Percentiles rank a stretch among this genome's conserved stretches.
Evolutionary conservation across 2,113 vertebrate species (phyloP).

Genomic region (Nyctibius bracteatus): DNA sequence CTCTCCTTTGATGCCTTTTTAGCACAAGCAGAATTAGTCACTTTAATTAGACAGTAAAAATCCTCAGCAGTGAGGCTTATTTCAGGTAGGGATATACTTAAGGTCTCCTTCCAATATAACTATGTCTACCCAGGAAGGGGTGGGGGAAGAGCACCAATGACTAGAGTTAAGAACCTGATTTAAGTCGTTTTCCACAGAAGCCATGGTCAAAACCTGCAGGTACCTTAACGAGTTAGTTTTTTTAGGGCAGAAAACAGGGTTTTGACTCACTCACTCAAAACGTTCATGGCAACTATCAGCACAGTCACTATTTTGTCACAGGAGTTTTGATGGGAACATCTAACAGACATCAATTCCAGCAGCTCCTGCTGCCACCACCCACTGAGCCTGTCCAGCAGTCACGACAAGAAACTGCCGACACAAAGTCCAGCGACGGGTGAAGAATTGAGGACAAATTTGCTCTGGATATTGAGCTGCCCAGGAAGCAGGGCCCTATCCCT

Average conservation of each 20-base stretch:
- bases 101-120: not conserved
- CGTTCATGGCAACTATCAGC: not conserved
- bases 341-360: not conserved
- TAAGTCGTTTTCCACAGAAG: not conserved
- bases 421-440: not conserved
- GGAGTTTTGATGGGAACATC: not conserved
- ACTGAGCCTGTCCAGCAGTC: not conserved
- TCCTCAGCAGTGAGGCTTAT: not conserved
- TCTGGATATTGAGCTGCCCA: not conserved
- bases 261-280: slow-evolving; percentile 21
- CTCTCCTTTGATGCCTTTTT: not conserved
- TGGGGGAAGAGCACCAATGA: not conserved
- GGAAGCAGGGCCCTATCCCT: not conserved
- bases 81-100: not conserved
- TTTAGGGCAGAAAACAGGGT: not conserved
- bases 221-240: not conserved
- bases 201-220: not conserved
- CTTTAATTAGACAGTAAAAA: not conserved
- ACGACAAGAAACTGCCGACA: not conserved
- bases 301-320: not conserved
- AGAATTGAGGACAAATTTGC: not conserved
- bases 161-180: not conserved
- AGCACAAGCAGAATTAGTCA: not conserved
- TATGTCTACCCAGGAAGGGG: not conserved
- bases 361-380: slow-evolving; percentile 6